Base-by-base conservation (phyloP, 2,113 vertebrate genomes). In the Chitala chitala region DNA sequence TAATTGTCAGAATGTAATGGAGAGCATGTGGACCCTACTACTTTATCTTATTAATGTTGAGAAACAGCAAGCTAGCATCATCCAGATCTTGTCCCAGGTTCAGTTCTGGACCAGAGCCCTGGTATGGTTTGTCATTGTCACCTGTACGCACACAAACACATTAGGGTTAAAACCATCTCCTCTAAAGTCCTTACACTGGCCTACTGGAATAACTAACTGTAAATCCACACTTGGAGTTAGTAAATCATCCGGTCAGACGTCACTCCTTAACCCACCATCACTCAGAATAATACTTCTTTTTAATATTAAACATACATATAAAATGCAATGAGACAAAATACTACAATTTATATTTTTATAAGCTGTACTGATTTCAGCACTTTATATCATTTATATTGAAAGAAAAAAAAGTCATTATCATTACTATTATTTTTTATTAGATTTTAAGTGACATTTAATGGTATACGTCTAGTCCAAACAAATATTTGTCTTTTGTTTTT, bases 321-420 rank as follows among this genome's bases (percentile, higher is more conserved):
- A 66, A 44, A 4, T 66, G 65, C 29, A 71, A 69, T 15, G 58
- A 44, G 40, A 68, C 22, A 72, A 69, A 72, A 59, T 68, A 38
- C 5, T 65, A 74, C 26, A 31, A 38, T 63, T 12, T 51, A 74
- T 66, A 74, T 63, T 24, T 74, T 55, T 74, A 72, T 68, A 74
- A 42, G 63, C 51, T 66, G 33, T 29, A 61, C 56, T 51, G 33
- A 56, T 73, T 50, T 68, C 46, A 53, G 61, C 71, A 69, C 76
- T 77, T 73, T 69, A 71, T 36, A 69, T 59, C 53, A 65, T 72
- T 74, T 65, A 73, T 51, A 51, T 36, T 63, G 56, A 36, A 12
- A 36, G n/a, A 51, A 63, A 61, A 33, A 13, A 44, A 69, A 33
- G 42, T 50, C 36, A 36, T 51, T 48, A 36, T 75, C 22, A 65